Evolutionary conservation across 2,797 vertebrate species (phyloP), one percentile per base, ranked within the genome.

Genomic region (Ceyx erithaca): DNA sequence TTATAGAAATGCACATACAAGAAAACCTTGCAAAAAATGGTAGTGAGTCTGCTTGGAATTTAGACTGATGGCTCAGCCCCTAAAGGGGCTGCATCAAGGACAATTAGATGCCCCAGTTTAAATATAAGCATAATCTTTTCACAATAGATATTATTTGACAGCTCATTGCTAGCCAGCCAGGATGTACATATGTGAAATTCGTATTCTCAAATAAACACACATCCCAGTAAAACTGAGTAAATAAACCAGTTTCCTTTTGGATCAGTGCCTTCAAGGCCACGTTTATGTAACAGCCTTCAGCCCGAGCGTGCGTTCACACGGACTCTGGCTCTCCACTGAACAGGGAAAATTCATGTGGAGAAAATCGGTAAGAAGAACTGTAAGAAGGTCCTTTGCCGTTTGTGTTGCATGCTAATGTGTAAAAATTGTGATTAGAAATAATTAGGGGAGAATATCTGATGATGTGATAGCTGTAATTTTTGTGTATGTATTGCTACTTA

Each of bases 381-480:
- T 26, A 49, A 51, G 37, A 33, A 35, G n/a, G 30, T 37, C 37
- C n/a, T 87, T 75, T n/a, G n/a, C 33, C 12, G 7, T 55, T 85
- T 71, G 35, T 67, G 10, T 52, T 89, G 51, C 30, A 9, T 80
- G 70, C 4, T 23, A 48, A 87, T 46, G 17, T 75, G 21, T 51
- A 80, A 91, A 90, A 88, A 52, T 33, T 13, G 16, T 35, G 20
- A 30, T 43, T 68, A 33, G 52, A 78, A 92, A 40, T 55, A 80
- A 71, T 45, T 33, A 68, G 37, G 26, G 23, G 46, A 64, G 63
- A 55, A 58, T 13, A 31, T 67, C 10, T 71, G 72, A 20, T 72
- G 61, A 58, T 90, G 78, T 20, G 13, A 55, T 7, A n/a, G 72
- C 89, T 96, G 15, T 94, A 94, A 96, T 95, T 95, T 70, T 57